Evolutionary conservation across 2,797 vertebrate genomes (phyloP), one percentile per base, ranked within the genome.

Genomic region (Oreochromis grahami): DNA sequence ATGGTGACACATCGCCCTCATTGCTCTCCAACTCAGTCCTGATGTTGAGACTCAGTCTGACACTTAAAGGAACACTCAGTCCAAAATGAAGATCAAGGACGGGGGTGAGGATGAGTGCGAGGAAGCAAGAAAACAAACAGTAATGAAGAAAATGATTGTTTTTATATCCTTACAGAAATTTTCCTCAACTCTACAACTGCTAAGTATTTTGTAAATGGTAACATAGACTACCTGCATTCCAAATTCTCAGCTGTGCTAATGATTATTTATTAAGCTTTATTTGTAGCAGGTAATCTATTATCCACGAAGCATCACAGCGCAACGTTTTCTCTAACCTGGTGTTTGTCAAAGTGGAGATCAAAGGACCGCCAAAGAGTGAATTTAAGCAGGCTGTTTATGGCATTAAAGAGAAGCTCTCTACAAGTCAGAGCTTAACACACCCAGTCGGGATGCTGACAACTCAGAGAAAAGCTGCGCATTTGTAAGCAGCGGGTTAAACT

Each of bases 321-420:
- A 60, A 70, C 77, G 82, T 72, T 55, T 81, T 79, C 79, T 86
- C 43, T 21, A 52, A 91, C 84, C 81, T 81, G 81, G 26, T 74
- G 51, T 90, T 88, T 89, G 84, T 86, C 78, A 83, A 34, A 85
- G 77, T 10, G 4, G 4, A 52, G 85, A 91, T 91, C 84, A 90
- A 92, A 91, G 76, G 19, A 3, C 34, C 17, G 78, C 70, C 11
- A 81, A 26, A 83, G 82, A 84, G 83, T 74, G 80, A 87, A 85
- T 80, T 58, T 84, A 84, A 88, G 80, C 81, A 79, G 80, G 79
- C 81, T 87, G 87, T 89, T 91, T 91, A 81, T 53, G 79, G 89
- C 79, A 72, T 82, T 86, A 79, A 85, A 88, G 79, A 78, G 63
- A 80, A 38, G 82, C 45, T 87, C 78, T 70, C 51, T 81, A 63